phyloP scores from a whole-genome alignment of 2,113 vertebrate genomes.

The Sterrhoptilus dennistouni region DNA sequence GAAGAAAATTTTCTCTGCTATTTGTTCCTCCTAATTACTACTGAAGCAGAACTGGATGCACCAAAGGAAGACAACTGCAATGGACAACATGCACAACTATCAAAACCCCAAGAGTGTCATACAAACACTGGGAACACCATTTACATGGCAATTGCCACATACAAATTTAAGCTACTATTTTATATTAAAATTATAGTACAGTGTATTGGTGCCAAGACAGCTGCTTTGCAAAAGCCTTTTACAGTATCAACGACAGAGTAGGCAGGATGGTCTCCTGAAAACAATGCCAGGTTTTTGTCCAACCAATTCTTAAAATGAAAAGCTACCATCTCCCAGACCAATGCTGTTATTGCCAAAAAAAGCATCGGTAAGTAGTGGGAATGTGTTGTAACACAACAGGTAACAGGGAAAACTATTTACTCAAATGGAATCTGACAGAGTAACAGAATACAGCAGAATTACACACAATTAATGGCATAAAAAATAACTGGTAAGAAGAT shows the following conservation, averaged over 20 bases:
- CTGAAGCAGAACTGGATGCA: neutral
- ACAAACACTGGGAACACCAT: neutral
- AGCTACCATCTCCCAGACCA: neutral
- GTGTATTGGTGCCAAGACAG: neutral
- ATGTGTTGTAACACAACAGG: neutral
- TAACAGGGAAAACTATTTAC: neutral
- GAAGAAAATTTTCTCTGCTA: neutral
- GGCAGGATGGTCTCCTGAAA: neutral
- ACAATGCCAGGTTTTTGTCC: neutral
- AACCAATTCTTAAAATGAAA: neutral
- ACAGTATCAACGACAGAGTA: neutral
- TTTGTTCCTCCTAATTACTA: neutral
- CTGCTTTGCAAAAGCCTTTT: neutral
- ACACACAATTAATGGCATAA: neutral
- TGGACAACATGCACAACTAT: rapidly evolving
- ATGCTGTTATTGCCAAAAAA: neutral
- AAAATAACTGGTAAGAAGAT: neutral
- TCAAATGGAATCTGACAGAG: neutral
- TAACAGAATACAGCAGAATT: neutral
- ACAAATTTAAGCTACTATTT: neutral
- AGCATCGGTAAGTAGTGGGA: neutral
- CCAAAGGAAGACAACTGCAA: neutral
- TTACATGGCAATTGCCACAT: neutral
- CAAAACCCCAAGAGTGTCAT: too few species aligned
- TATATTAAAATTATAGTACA: neutral